Percentiles rank a stretch among this genome's conserved stretches.
Conservation (phyloP, 2,888 invertebrate species). For the Amiota communis region DNA sequence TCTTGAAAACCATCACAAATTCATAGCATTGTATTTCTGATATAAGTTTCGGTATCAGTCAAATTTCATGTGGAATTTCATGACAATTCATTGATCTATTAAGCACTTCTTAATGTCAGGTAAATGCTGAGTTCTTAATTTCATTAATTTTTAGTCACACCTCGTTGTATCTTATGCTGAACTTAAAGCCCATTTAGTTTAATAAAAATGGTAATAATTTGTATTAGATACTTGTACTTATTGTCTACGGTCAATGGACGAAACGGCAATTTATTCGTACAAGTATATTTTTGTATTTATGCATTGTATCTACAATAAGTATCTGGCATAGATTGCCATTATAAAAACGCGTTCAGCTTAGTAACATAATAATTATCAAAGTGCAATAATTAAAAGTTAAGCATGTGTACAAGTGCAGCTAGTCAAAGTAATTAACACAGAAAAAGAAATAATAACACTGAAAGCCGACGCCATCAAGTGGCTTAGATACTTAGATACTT, state of each 20-base stretch:
- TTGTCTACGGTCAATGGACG: constrained; percentile 2
- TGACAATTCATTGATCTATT: too few species aligned
- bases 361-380: constrained; percentile 58
- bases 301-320: neutral
- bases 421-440: constrained; percentile 66
- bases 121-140: too few species aligned
- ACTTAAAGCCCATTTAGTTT: too few species aligned
- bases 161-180: too few species aligned
- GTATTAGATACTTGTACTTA: too few species aligned
- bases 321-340: neutral
- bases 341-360: neutral
- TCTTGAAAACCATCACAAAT: too few species aligned
- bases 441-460: constrained; percentile 20
- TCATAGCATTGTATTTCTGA: too few species aligned
- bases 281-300: neutral
- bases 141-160: too few species aligned
- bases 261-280: neutral
- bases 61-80: too few species aligned
- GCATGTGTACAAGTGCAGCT: constrained; percentile 57
- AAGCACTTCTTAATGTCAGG: too few species aligned
- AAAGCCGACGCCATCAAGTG: neutral
- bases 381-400: constrained; percentile 67
- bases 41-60: too few species aligned
- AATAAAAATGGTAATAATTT: too few species aligned
- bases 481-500: neutral